Evolutionary conservation across 2,113 vertebrate species (phyloP).

Genomic region (Lampris incognitus): DNA sequence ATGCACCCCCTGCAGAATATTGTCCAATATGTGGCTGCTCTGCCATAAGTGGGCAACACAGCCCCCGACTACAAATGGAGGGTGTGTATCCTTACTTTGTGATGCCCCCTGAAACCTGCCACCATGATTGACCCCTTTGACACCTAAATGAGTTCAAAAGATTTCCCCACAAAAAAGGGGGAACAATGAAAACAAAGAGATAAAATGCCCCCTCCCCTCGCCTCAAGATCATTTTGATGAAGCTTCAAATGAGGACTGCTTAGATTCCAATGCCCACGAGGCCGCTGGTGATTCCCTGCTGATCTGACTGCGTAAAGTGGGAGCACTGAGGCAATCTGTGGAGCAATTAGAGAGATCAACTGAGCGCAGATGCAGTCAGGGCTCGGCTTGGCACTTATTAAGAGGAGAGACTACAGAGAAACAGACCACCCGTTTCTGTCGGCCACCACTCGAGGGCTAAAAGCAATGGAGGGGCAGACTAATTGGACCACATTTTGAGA

Average conservation of each 20-base stretch:
- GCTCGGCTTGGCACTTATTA: neutral
- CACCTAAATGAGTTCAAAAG: neutral
- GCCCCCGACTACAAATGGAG: neutral
- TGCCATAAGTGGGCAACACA: neutral
- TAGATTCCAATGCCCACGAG: neutral
- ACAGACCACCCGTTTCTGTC: slow-evolving; percentile 4
- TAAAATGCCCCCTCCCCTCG: neutral
- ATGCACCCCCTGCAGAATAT: slow-evolving; percentile 26
- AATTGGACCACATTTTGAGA: neutral
- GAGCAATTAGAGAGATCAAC: slow-evolving; percentile 23
- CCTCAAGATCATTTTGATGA: neutral
- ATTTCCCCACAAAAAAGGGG: neutral
- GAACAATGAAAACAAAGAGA: too few relatives aligned
- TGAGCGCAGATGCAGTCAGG: slow-evolving; percentile 24
- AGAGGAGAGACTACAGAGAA: neutral
- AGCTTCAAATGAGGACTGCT: neutral
- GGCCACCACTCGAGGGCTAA: slow-evolving; percentile 3
- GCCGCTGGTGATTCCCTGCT: neutral
- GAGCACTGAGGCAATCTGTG: slow-evolving; percentile 37
- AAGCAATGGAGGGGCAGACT: too few relatives aligned
- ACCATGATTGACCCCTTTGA: slow-evolving; percentile 25
- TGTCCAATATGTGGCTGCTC: neutral
- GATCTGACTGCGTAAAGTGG: slow-evolving; percentile 5
- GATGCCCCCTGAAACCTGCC: slow-evolving; percentile 5
- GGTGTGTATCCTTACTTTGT: slow-evolving; percentile 44